Base-by-base conservation (phyloP, 92 coral and sea anemone genomes). In the Actinernus sp. region DNA sequence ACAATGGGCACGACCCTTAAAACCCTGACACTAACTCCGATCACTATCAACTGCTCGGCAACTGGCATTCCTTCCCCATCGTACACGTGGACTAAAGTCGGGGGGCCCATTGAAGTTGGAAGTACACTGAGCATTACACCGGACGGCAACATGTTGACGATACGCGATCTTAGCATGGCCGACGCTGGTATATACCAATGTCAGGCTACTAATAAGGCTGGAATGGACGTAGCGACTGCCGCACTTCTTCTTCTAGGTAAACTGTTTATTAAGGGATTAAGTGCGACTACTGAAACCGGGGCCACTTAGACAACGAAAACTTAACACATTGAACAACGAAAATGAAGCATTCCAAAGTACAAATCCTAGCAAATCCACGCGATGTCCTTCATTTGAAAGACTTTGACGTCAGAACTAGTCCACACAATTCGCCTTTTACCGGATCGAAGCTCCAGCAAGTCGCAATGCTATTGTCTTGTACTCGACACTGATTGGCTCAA, bases 1-100 rank as follows among this genome's bases (percentile, higher is more conserved):
- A 48, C 55, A 11, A 75, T 85, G 8, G 91, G 91, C 2, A 43
- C 78, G 21, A 85, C 81, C 7, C 72, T 85, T 0, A 85, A 71
- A 23, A 82, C 82, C 1, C 84, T 86, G 1, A 66, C 74, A 36
- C 79, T 70, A 31, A 90, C 97, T 26, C 74, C 77, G 14, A 78
- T 90, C 73, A 71, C 79, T 9, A 76, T 90, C 68, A 82, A 58
- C 37, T 90, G 97, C 26, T 36, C 65, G 3, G 92, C 97, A 0
- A 48, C 85, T 51, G 97, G 97, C 2, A 63, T 86, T 22, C 92
- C 93, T 14, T 76, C 59, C 32, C 92, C 97, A 8, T 54, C 87
- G 7, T 78, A 66, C 47, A 63, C 86, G 31, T 90, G 97, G 97
- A 38, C 66, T 3, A 86, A 55, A 69, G 74, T 71, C 23, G 89